Base-by-base conservation (phyloP, 2,797 vertebrate genomes). In the Leptodactylus fallax region DNA sequence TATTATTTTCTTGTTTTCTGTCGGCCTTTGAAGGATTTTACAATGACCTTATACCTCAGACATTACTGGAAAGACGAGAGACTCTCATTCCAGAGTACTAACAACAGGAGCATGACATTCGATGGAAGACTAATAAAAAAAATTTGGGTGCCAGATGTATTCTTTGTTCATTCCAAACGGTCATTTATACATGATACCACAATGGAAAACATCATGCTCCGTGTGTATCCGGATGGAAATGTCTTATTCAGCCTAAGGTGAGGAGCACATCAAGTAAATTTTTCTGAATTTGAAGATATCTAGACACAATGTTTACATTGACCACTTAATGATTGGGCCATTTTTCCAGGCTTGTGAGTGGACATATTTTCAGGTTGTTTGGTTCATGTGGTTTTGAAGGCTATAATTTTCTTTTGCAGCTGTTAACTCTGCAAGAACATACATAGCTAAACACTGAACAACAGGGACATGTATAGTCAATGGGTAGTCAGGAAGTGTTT, bases 51-150 rank as follows among this genome's bases (percentile, higher is more conserved):
- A 69, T 98, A 98, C 90, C 94, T 99, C 92, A 96, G 96, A 90
- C 97, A 99, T 92, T 98, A 98, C 92, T 99, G 97, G 98, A 97
- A 98, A 93, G 97, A 99, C 12, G 96, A 97, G 85, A 96, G 97
- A 0, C 96, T 98, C 69, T 96, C 97, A 47, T 99, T 98, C 91
- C 96, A 90, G 36, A 98, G 97, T 91, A 97, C 94, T 92, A 97
- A 91, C 93, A 98, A 98, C 92, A 98, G 95, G 93, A 99, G 97
- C 49, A 95, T 97, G 88, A 99, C 97, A 11, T 98, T 98, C 0
- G 97, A 98, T 83, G 95, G 97, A 0, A 96, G 97, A 83, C 93
- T 98, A 27, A 96, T 98, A 23, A 96, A 97, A 91, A 99, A 97
- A 93, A 98, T 98, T 79, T 98, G 97, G 97, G 96, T 98, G 36